Percentiles rank a stretch among this genome's conserved stretches.
Evolutionary conservation across 2,888 invertebrate species (phyloP).

Genomic region (Megalurothrips usitatus): DNA sequence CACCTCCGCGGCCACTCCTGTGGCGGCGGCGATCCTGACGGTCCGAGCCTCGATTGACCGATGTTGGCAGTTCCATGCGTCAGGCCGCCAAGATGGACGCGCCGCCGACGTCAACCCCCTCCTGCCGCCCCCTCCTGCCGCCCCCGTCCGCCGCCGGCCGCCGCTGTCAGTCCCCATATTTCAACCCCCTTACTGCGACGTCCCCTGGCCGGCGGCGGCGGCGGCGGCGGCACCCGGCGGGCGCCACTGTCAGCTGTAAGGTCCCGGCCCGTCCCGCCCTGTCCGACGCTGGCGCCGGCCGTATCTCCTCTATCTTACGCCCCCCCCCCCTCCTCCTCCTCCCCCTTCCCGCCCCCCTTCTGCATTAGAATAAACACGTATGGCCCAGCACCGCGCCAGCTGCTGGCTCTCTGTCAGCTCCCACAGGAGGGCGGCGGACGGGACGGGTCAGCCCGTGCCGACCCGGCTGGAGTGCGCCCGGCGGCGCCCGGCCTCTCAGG

Average conservation of each 20-base stretch:
- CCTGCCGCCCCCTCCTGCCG: background rate
- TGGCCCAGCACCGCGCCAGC: background rate
- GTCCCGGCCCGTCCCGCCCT: background rate
- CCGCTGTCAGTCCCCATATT: background rate
- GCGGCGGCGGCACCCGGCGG: background rate
- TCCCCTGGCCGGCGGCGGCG: background rate
- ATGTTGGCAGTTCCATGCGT: too few species aligned
- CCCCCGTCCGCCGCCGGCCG: background rate
- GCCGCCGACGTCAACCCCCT: too few species aligned
- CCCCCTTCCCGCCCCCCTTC: background rate
- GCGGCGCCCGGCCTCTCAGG: too few species aligned
- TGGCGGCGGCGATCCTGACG: too few species aligned
- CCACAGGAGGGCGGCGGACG: background rate
- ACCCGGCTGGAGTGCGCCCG: too few species aligned
- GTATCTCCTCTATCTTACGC: conserved; percentile 1
- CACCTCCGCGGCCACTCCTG: too few species aligned
- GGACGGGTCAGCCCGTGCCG: too few species aligned
- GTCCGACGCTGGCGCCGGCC: background rate
- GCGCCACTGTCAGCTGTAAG: background rate
- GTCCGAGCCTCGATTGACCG: too few species aligned
- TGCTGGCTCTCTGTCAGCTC: background rate
- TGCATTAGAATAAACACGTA: background rate
- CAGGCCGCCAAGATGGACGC: too few species aligned
- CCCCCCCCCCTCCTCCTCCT: background rate
- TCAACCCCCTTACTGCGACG: background rate